Evolutionary conservation across 1,140 invertebrate species (phyloP), one percentile per base, ranked within the genome.

Genomic region (Drosophila pseudoananassae): DNA sequence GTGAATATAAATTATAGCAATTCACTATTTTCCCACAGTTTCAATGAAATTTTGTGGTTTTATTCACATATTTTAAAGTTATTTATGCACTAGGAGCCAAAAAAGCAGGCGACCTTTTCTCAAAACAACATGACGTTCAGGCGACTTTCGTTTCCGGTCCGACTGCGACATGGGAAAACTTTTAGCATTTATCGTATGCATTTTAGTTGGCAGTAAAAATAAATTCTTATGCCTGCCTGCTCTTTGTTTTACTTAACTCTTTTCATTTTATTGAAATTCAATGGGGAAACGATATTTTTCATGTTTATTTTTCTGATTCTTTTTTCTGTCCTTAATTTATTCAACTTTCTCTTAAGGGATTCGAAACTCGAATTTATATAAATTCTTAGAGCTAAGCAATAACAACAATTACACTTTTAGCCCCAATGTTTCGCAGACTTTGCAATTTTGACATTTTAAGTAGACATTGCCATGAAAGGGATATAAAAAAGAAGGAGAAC

Each of bases 151-250:
- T 87, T 78, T 87, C 63, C 70, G 76, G 57, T 63, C 50, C 50
- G 69, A 52, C 58, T 54, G 59, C 69, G 69, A 85, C 82, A 85
- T 78, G 82, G 79, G 76, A 85, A 85, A 87, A 85, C 82, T 85
- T 85, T 85, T 81, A 87, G 81, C 73, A 75, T 78, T 85, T 78
- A 66, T 66, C 59, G 63, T 66, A 64, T 64, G 63, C 63, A 64
- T 66, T 57, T 65, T 33, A 51, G 50, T 61, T 47, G 20, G 47
- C 59, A 53, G 65, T 57, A 69, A 56, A 69, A 80, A 74, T 76
- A 76, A 76, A 84, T 84, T 79, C 51, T 69, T 66, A 76, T 76
- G 72, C 75, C 61, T 68, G 61, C 66, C 56, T 52, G 29, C 49
- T 65, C 33, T 69, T 68, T 78, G 52, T 70, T 57, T 70, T 40